phyloP scores from a whole-genome alignment of 2,888 invertebrate genomes.

The Timema podura region DNA sequence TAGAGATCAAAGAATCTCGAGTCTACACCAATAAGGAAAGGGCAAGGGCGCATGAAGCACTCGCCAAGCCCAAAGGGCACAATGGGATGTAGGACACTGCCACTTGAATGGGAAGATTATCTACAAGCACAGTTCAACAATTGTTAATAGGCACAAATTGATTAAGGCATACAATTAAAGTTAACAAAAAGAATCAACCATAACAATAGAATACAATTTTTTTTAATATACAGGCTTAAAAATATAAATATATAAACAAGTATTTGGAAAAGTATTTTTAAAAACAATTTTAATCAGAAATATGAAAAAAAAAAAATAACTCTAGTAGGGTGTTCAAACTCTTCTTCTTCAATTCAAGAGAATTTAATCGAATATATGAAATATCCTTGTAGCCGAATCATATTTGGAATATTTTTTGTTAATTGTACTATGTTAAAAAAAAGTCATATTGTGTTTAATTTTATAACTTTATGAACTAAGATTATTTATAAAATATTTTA shows the following conservation, averaged over 20 bases:
- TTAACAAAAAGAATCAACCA: slow-evolving; percentile 7
- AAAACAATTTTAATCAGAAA: no score
- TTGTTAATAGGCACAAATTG: slow-evolving; percentile 17
- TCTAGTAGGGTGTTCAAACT: no score
- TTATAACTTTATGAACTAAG: no score
- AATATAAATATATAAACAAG: slow-evolving; percentile 1
- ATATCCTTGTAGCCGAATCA: no score
- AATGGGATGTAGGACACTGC: slow-evolving; percentile 99
- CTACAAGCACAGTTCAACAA: slow-evolving; percentile 40
- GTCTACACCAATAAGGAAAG: slow-evolving; percentile 96
- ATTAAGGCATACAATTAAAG: slow-evolving; percentile 17
- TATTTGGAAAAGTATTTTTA: no score
- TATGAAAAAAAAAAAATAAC: no score
- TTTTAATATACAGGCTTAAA: neutral
- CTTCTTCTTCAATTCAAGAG: no score
- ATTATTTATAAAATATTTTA: no score
- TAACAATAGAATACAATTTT: neutral
- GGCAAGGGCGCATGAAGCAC: slow-evolving; percentile 96
- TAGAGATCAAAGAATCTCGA: slow-evolving; percentile 96
- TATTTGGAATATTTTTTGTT: no score
- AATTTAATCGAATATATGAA: no score
- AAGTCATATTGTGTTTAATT: no score
- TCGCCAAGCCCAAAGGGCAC: slow-evolving; percentile 94
- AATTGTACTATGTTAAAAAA: no score
- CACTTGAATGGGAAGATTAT: slow-evolving; percentile 98